A percentile compares a stretch with the other conserved stretches of the same genome.
phyloP scores from a whole-genome alignment of 2,797 vertebrate genomes.

The Acropternis orthonyx region DNA sequence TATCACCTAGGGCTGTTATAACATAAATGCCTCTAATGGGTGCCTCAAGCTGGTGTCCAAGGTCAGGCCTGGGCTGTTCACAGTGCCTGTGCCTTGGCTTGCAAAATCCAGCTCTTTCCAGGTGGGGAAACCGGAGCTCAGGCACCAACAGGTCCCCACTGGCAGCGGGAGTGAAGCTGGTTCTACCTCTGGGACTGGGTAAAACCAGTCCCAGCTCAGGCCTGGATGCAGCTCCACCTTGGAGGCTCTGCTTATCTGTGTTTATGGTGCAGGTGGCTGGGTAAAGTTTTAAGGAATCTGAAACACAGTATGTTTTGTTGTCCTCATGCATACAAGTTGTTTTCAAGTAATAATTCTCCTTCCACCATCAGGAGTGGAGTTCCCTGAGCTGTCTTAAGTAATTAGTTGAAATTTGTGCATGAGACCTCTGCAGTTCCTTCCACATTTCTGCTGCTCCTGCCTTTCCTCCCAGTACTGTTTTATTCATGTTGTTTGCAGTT shows the following conservation, averaged over 20 bases:
- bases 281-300: not conserved
- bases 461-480: not conserved
- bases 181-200: not conserved
- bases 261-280: not conserved
- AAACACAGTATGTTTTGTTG: not conserved
- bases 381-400: not conserved
- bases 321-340: not conserved
- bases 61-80: not conserved
- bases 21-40: not conserved
- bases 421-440: not conserved
- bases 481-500: not conserved
- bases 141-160: not conserved
- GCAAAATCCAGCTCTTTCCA: not conserved
- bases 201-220: not conserved
- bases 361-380: not conserved
- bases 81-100: not conserved
- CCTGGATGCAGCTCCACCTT: rapidly evolving
- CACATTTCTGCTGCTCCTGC: not conserved
- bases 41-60: not conserved
- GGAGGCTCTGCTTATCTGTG: not conserved
- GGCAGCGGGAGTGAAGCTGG: not conserved
- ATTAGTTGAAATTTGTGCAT: not conserved
- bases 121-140: not conserved
- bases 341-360: not conserved
- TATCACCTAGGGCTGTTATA: not conserved